Conservation (phyloP, 2,888 invertebrate species). For the Gisinianus flammeolus region DNA sequence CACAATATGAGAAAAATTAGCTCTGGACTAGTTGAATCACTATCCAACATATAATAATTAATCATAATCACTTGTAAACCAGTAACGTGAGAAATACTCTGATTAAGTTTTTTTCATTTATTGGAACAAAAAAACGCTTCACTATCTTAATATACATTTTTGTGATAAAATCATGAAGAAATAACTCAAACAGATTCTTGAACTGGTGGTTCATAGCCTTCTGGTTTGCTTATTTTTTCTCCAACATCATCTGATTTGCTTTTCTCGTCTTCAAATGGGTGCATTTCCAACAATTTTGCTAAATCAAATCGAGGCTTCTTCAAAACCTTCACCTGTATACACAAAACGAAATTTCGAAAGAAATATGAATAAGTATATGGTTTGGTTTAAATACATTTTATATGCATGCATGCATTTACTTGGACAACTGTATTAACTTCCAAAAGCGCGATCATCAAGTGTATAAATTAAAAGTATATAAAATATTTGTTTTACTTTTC, state of each 20-base stretch:
- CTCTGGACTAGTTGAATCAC: too few relatives aligned
- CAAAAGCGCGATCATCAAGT: not conserved
- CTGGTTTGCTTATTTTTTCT: conserved; percentile 85
- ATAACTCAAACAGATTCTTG: conserved; percentile 80
- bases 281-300: conserved; percentile 91
- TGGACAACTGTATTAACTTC: not conserved
- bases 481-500: conserved; percentile 72
- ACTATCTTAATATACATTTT: too few relatives aligned
- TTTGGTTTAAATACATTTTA: too few relatives aligned
- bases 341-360: conserved; percentile 40
- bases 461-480: not conserved
- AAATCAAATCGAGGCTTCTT: conserved; percentile 98
- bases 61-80: too few relatives aligned
- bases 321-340: conserved; percentile 86
- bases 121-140: too few relatives aligned
- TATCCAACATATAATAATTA: too few relatives aligned
- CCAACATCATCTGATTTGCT: conserved; percentile 69
- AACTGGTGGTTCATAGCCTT: conserved; percentile 98
- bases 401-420: too few relatives aligned
- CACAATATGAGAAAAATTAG: too few relatives aligned
- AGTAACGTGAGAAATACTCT: too few relatives aligned
- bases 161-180: conserved; percentile 34
- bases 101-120: too few relatives aligned
- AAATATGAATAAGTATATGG: not conserved
- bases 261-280: conserved; percentile 81